phyloP scores from a whole-genome alignment of 2,113 vertebrate genomes.

The Hymenochirus boettgeri region DNA sequence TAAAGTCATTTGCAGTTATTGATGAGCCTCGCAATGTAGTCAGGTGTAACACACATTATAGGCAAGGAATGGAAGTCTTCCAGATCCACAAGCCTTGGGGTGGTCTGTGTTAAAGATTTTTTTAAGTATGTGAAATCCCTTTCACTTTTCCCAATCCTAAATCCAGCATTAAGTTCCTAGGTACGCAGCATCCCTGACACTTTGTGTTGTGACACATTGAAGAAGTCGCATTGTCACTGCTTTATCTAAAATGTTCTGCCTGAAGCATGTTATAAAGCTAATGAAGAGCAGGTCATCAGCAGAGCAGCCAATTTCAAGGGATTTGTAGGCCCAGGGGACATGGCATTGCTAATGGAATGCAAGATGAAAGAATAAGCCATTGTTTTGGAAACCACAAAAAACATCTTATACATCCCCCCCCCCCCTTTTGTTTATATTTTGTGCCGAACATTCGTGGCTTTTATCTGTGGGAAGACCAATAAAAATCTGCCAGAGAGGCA shows the following conservation, averaged over 20 bases:
- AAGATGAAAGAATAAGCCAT: slow-evolving; percentile 35
- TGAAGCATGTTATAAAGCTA: slow-evolving; percentile 39
- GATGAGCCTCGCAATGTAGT: no score
- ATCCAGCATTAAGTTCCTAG: background rate
- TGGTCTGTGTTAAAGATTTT: background rate
- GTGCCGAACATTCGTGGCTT: slow-evolving; percentile 8
- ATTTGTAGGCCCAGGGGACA: slow-evolving; percentile 34
- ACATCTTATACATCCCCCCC: slow-evolving; percentile 11
- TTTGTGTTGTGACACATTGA: slow-evolving; percentile 12
- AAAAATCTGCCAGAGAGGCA: background rate
- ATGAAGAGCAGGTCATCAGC: slow-evolving; percentile 36
- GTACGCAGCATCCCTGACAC: slow-evolving; percentile 9
- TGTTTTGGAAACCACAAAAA: slow-evolving; percentile 35
- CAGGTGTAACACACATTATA: no score
- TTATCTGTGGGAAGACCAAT: slow-evolving; percentile 4
- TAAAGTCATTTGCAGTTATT: no score
- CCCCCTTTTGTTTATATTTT: slow-evolving; percentile 1
- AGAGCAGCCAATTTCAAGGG: slow-evolving; percentile 34
- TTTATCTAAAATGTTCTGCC: slow-evolving; percentile 16
- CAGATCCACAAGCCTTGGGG: background rate
- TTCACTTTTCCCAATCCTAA: background rate
- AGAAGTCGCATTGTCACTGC: slow-evolving; percentile 7
- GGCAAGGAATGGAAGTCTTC: no score
- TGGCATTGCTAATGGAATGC: slow-evolving; percentile 36
- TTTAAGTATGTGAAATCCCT: background rate